Base-by-base conservation (phyloP, 1,140 invertebrate genomes). In the Heterodera schachtii region DNA sequence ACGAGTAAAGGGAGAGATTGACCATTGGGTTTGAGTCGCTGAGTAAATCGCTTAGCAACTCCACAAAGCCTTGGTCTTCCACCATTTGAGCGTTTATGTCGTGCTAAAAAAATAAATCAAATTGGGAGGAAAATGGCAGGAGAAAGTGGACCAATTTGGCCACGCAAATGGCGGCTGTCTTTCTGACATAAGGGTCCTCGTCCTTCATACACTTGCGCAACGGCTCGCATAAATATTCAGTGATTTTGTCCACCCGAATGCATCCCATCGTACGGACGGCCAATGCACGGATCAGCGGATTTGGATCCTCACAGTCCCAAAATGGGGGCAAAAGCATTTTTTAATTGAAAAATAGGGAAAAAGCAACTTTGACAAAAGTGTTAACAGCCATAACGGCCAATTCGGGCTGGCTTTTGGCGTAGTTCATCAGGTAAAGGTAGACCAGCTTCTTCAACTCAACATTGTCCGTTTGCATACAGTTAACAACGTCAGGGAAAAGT, bases 331-430 rank as follows among this genome's bases (percentile, higher is more conserved):
- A 52, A 52, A 11, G 6, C 6, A 52, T 52, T 52, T 8, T 52
- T 2, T 52, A 52, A 52, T 52, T 52, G 49, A 43, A 21, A 69
- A 60, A 19, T 13, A 44, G 44, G 4, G 41, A 85, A 60, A 81
- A n/a, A 52, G 66, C 90, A 92, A 96, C 95, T 94, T 98, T 99
- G 73, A 99, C 98, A 93, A 99, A 99, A 43, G 98, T 99, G 92
- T 99, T 99, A 49, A 99, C 98, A 60, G 98, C 98, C 96, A 99
- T 98, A 80, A 99, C 99, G 75, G 98, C 97, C 95, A 98, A 97
- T 90, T 99, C 98, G 11, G 98, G 98, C 91, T 99, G 98, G 86
- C 95, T 98, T 91, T 99, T 99, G 75, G 98, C 98, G 92, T 99
- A 99, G 91, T 99, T 99, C 98, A 99, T 99, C 78, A 99, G 91